Percentiles rank a stretch among this genome's conserved stretches.
These are phyloP conservation scores for Pristionchus maxplancki DNA, from an alignment of 2,888 invertebrate species.

Conservation along the genomic window DNA sequence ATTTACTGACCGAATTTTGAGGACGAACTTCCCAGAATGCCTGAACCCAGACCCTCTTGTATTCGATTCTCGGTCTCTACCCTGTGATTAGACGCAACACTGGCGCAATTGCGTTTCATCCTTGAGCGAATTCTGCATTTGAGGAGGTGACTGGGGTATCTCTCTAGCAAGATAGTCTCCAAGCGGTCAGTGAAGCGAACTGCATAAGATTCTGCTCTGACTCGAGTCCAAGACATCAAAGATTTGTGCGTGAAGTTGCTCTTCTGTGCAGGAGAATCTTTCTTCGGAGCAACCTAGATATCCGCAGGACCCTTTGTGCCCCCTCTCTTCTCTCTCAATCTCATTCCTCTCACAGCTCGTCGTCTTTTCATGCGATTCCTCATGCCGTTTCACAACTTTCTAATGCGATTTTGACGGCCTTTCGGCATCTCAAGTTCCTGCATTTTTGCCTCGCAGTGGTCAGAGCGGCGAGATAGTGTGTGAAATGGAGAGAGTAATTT, in stretches of 20 bases:
- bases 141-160: no score
- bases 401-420: constrained; percentile 2
- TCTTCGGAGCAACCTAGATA: not conserved
- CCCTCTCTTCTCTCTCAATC: not conserved
- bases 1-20: not conserved
- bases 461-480: not conserved
- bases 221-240: no score
- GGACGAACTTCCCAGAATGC: not conserved
- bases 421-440: not conserved
- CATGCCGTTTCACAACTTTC: not conserved
- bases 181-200: no score
- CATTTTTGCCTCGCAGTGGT: no score
- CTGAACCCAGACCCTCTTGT: not conserved
- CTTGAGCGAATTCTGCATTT: not conserved
- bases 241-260: not conserved
- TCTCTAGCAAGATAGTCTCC: no score
- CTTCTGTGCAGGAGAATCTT: not conserved
- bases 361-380: not conserved
- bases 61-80: not conserved
- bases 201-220: no score
- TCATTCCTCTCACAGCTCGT: not conserved
- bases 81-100: not conserved
- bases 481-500: not conserved
- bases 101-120: not conserved
- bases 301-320: not conserved